Evolutionary conservation across 2,797 vertebrate genomes (phyloP).

Genomic region (Neopelma chrysocephalum): DNA sequence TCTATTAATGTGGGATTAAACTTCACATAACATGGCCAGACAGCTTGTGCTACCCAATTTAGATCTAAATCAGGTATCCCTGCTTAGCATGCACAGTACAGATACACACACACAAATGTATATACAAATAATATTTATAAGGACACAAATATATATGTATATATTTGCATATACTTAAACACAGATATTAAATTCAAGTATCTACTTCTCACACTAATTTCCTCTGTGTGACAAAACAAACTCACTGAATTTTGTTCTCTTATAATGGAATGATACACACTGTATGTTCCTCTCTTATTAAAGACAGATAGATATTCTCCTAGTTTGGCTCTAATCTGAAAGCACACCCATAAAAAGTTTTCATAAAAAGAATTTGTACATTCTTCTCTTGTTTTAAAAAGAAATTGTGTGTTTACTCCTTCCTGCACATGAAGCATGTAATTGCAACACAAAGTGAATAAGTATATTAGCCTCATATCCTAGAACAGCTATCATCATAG

Average conservation of each 20-base stretch:
- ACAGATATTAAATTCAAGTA: background rate
- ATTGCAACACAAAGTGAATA: background rate
- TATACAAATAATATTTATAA: background rate
- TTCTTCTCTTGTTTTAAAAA: background rate
- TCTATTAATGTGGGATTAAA: background rate
- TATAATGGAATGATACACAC: background rate
- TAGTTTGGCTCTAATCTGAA: background rate
- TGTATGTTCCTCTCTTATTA: background rate
- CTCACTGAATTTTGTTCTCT: background rate
- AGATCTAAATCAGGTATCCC: background rate
- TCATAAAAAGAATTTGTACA: background rate
- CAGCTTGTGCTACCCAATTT: background rate
- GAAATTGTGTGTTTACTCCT: background rate
- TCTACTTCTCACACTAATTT: background rate
- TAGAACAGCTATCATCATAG: background rate
- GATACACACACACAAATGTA: background rate
- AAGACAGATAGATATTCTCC: background rate
- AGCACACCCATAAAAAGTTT: background rate
- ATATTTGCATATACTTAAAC: background rate
- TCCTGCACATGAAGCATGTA: background rate
- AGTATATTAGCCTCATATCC: background rate
- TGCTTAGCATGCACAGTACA: background rate
- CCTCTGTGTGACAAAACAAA: background rate
- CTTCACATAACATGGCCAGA: background rate
- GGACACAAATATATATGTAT: background rate